Evolutionary conservation across 2,888 invertebrate species (phyloP), one percentile per base, ranked within the genome.

Genomic region (Spialia ferax): DNA sequence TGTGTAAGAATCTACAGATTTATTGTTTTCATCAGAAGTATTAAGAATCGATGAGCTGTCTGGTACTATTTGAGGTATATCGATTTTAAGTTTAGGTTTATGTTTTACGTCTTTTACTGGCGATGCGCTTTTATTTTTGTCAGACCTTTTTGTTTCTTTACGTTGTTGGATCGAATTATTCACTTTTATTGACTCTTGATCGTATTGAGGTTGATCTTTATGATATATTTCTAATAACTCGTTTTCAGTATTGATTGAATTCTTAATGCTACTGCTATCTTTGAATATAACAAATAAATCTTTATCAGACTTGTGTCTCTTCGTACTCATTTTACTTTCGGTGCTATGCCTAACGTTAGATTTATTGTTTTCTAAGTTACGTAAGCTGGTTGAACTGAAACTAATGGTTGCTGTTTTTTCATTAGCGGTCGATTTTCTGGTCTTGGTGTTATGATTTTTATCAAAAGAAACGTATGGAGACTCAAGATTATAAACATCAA

Each of bases 221-320:
- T 63, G 13, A 22, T 62, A 26, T 70, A 55, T 63, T 60, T 68
- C 65, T 45, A 55, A 61, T 32, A 67, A 18, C 22, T 61, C 45
- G 42, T 54, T 5, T 29, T 68, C 63, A 18, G 5, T 13, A 52
- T 75, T 74, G 18, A 63, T 45, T 2, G 45, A 54, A 42, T 32
- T 68, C 66, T 75, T 81, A 52, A 52, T 52, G 35, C 72, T 79
- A 66, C 83, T 81, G 75, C 82, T 86, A 50, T 89, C 89, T 74
- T 79, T 84, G 68, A 86, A 87, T 72, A 90, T 87, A 18, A 88
- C 70, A 75, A 89, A 86, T 60, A 90, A 71, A 74, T 88, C 87
- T 73, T 85, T 84, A 48, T 87, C 82, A 22, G 79, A 78, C 42
- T 68, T 74, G 35, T 60, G 45, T 48, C 18, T 67, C 13, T 74